Evolutionary conservation across 2,113 vertebrate species (phyloP), one percentile per base, ranked within the genome.

Genomic region (Hemichromis elongatus): DNA sequence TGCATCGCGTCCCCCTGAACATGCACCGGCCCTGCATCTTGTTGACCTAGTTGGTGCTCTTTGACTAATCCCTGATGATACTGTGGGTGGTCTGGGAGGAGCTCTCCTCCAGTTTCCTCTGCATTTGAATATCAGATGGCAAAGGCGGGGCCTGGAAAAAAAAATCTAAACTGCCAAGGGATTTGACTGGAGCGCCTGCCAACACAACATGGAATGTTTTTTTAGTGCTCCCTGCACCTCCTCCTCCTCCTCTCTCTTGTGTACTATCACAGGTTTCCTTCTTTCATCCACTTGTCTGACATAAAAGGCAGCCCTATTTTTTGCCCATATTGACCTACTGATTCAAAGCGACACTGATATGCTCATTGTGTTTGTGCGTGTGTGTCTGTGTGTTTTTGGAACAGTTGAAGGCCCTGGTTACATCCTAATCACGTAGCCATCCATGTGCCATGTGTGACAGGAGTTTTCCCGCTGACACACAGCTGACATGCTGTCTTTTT

Each of bases 31-130:
- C 90, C 92, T 91, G 91, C 89, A 90, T 95, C 95, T 95, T 96
- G 93, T 95, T 96, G 96, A 96, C 96, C 96, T 96, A 96, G 91
- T 96, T 96, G 95, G 93, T 95, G 92, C 92, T 95, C 93, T 96
- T 95, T 94, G 94, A 95, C 93, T 96, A 96, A 96, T 96, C 95
- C 95, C 93, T 81, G 89, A 70, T 63, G 89, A 83, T 95, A 93
- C 92, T 83, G 91, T 88, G 89, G 94, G 96, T 94, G 95, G 95
- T 95, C 94, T 93, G 93, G 93, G 93, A 93, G 94, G 92, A 95
- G 95, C 90, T 87, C 92, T 92, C 77, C 94, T 94, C 94, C 88
- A 61, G 90, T 93, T 94, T 93, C 90, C 91, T 88, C 89, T 81
- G 85, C 89, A 94, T 96, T 96, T 96, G 92, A 96, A 95, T 96